Conservation (phyloP, 2,888 invertebrate species). For the Coenonympha glycerion region DNA sequence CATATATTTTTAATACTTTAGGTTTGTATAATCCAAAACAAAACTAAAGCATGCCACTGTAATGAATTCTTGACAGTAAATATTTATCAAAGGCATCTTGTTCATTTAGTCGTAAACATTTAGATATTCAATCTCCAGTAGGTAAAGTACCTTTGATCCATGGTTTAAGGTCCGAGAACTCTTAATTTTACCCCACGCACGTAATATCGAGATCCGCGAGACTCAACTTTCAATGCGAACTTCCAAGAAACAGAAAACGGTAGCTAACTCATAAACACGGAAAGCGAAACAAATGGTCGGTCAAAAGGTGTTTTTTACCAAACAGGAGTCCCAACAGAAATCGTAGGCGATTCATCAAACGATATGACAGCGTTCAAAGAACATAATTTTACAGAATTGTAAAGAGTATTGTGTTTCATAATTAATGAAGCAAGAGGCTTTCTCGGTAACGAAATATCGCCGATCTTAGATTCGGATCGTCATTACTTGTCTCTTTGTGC, state of each 20-base stretch:
- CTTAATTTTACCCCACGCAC: constrained; percentile 26
- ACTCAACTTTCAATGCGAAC: constrained; percentile 18
- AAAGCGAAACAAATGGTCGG: constrained; percentile 28
- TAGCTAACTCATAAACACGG: constrained; percentile 26
- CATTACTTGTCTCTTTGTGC: constrained; percentile 74
- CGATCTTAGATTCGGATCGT: constrained; percentile 74
- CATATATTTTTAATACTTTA: no score
- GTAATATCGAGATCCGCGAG: constrained; percentile 20
- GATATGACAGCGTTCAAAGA: constrained; percentile 65
- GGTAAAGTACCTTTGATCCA: constrained; percentile 18
- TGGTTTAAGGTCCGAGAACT: constrained; percentile 19
- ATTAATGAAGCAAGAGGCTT: constrained; percentile 75
- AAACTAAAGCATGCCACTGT: no score
- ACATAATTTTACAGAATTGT: constrained; percentile 70
- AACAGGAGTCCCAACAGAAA: constrained; percentile 46
- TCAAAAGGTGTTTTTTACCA: constrained; percentile 32
- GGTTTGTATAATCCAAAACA: no score
- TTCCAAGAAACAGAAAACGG: constrained; percentile 29
- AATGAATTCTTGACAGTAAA: not conserved
- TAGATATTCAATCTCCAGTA: constrained; percentile 21
- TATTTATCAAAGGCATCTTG: constrained; percentile 1
- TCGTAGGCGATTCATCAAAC: constrained; percentile 62
- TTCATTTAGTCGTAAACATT: constrained; percentile 17
- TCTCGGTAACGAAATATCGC: constrained; percentile 72
- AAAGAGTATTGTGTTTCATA: constrained; percentile 73